phyloP scores from a whole-genome alignment of 2,797 vertebrate genomes.

The Notolabrus celidotus region DNA sequence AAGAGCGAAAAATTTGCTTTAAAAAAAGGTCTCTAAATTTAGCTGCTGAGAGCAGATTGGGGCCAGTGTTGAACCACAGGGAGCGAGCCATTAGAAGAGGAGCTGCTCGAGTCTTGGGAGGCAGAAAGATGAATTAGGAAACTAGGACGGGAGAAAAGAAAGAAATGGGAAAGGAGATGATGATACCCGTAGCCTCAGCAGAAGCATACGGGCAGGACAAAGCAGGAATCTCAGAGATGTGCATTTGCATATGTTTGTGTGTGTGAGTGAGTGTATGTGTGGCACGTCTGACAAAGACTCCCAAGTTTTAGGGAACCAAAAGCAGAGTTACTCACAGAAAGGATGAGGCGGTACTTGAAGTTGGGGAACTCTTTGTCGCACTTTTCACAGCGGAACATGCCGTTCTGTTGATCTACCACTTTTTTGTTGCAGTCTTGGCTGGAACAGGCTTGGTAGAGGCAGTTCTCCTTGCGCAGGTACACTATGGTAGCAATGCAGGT shows the following conservation, averaged over 20 bases:
- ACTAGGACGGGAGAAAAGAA: slow-evolving; percentile 9
- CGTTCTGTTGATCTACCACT: slow-evolving; percentile 96
- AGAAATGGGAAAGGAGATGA: background rate
- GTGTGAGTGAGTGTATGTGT: slow-evolving; percentile 1
- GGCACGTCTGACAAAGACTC: background rate
- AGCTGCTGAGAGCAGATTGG: slow-evolving; percentile 29
- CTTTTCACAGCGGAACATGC: slow-evolving; percentile 96
- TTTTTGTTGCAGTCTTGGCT: slow-evolving; percentile 98
- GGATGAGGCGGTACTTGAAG: slow-evolving; percentile 98
- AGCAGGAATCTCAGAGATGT: slow-evolving; percentile 1
- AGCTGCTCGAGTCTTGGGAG: slow-evolving; percentile 2
- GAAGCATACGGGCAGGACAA: slow-evolving; percentile 11
- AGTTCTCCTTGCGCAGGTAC: slow-evolving; percentile 96
- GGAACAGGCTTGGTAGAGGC: slow-evolving; percentile 96
- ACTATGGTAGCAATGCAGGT: slow-evolving; percentile 92
- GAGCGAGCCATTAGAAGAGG: slow-evolving; percentile 6
- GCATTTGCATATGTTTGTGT: slow-evolving; percentile 5
- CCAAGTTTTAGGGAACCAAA: slow-evolving; percentile 2
- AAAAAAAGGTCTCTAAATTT: slow-evolving; percentile 27
- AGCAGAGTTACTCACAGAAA: slow-evolving; percentile 88
- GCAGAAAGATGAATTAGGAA: slow-evolving; percentile 10
- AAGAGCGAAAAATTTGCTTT: slow-evolving; percentile 24
- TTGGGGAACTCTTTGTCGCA: slow-evolving; percentile 96
- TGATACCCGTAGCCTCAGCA: background rate
- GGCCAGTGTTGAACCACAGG: slow-evolving; percentile 17